Evolutionary conservation across 2,113 vertebrate genomes (phyloP).

Genomic region (Bungarus multicinctus): DNA sequence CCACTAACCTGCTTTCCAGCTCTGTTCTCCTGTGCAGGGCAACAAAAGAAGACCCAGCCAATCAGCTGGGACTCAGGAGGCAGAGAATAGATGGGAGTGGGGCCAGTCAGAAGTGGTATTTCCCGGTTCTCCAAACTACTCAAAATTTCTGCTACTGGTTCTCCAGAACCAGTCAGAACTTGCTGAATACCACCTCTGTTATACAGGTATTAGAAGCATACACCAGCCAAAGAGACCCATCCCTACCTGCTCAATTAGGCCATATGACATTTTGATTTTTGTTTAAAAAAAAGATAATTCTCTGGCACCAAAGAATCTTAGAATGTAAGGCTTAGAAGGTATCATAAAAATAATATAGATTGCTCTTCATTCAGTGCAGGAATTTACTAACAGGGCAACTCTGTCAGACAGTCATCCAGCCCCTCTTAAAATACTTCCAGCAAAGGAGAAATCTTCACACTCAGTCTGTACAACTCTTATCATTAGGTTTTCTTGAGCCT

Average conservation of each 20-base stretch:
- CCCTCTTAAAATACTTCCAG: neutral
- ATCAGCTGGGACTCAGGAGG: too few relatives aligned
- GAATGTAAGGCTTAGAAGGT: neutral
- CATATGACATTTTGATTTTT: neutral
- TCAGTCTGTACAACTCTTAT: neutral
- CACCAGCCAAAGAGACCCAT: neutral
- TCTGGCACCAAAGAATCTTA: neutral
- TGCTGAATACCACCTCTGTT: neutral
- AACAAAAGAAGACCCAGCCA: too few relatives aligned
- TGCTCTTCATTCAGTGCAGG: neutral
- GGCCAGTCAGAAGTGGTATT: too few relatives aligned
- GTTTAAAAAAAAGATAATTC: neutral
- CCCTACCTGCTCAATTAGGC: neutral
- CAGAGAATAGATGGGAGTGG: too few relatives aligned
- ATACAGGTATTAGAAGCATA: neutral
- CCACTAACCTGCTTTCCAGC: too few relatives aligned
- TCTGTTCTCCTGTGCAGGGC: too few relatives aligned
- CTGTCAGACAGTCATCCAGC: neutral
- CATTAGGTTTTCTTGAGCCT: neutral
- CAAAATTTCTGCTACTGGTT: too few relatives aligned
- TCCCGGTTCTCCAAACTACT: too few relatives aligned
- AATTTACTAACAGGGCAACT: neutral
- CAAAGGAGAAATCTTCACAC: neutral
- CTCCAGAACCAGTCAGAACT: too few relatives aligned
- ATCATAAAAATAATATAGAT: neutral